Evolutionary conservation across 2,113 vertebrate species (phyloP), one percentile per base, ranked within the genome.

Genomic region (Zapus hudsonius): DNA sequence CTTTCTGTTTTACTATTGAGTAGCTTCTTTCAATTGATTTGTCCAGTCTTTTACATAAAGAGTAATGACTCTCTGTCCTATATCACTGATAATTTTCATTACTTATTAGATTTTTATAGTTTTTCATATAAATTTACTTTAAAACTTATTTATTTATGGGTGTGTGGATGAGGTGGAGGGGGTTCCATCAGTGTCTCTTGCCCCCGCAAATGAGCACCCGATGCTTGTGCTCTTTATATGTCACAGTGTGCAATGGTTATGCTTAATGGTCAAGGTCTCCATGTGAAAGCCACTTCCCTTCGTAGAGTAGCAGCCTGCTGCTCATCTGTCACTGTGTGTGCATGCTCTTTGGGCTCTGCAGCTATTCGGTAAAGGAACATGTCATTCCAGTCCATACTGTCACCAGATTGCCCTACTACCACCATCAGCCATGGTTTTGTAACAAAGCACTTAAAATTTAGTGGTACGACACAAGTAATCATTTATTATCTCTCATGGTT

Each of bases 11-110:
- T 79, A 44, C 5, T 93, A n/a, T 10, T 36, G 72, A 89, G 33
- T 83, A 63, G 47, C 74, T 91, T 38, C 19, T 82, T 94, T 88
- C 61, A 80, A 70, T 81, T 74, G 52, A 64, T 91, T 33, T 92
- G 29, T 55, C 27, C 3, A 57, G 78, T 94, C 17, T 59, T 94
- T 52, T 85, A 76, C 66, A 61, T 22, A 61, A 52, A 52, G 59
- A 86, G 22, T 61, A 64, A 59, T 66, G 85, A 47, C 12, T 27
- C 31, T 90, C 15, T 84, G 11, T 81, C 23, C 31, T 86, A 36
- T 6, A 38, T 63, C 44, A n/a, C 40, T 81, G 47, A 91, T 55
- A 74, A 73, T 84, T 89, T 94, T 89, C 22, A 63, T 92, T 52
- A 70, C 84, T 82, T 25, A 59, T 36, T 70, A 74, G 27, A 87